Evolutionary conservation across 2,113 vertebrate genomes (phyloP), one percentile per base, ranked within the genome.

Genomic region (Clinocottus analis): DNA sequence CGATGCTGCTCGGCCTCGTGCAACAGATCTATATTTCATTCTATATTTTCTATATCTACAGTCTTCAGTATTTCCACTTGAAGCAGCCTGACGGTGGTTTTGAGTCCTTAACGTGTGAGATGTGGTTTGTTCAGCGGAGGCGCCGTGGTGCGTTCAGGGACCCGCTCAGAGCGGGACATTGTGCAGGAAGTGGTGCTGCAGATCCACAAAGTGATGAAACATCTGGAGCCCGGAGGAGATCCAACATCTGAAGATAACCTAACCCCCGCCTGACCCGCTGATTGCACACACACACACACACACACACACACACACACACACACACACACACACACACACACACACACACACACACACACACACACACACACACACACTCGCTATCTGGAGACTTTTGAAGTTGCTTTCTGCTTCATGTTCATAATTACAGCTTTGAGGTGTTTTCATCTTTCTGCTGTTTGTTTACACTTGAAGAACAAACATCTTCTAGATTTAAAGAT

Each of bases 231-330:
- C 66, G 73, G 49, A 82, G 60, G 35, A 77, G 80, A 80, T 75
- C 76, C 61, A 35, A 21, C 1, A 39, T 86, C 77, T 59, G 58
- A 16, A 74, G 89, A 89, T 93, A 68, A 31, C 87, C 85, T 93
- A 68, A 31, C 87, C 85, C 27, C 76, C 4, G 13, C 11, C 39
- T 87, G 89, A 93, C 89, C 90, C 53, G 66, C 35, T 91, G 81
- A 88, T 78, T 81, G n/a, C n/a, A n/a, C n/a, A n/a, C n/a, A n/a
- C n/a, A n/a, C n/a, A n/a, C n/a, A n/a, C n/a, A n/a, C n/a, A n/a
- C n/a, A n/a, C n/a, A n/a, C n/a, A n/a, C n/a, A n/a, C n/a, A n/a
- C n/a, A n/a, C n/a, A n/a, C n/a, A n/a, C n/a, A n/a, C n/a, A n/a
- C n/a, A n/a, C n/a, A n/a, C n/a, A n/a, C n/a, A n/a, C n/a, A n/a